Evolutionary conservation across 2,888 invertebrate genomes (phyloP).

Genomic region (Serrognathus titanus): DNA sequence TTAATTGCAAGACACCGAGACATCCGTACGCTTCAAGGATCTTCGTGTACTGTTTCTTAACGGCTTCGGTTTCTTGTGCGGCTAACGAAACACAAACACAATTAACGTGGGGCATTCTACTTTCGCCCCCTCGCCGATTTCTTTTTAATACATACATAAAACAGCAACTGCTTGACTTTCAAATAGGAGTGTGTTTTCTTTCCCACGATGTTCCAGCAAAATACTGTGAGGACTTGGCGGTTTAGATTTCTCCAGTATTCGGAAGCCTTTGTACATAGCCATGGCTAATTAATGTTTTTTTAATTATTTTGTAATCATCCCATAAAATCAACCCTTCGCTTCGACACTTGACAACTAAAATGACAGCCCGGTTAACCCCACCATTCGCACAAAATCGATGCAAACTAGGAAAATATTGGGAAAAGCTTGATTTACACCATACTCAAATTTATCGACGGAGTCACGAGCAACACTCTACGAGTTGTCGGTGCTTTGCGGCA

Average conservation of each 20-base stretch:
- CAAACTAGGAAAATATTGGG: too few species aligned
- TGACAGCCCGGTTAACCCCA: not conserved
- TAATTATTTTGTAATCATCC: constrained; percentile 5
- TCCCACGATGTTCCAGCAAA: constrained; percentile 83
- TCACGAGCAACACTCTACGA: too few species aligned
- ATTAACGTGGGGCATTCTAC: not conserved
- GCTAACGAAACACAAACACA: constrained; percentile 50
- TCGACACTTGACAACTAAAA: constrained; percentile 8
- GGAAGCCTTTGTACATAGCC: constrained; percentile 94
- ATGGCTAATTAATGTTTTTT: constrained; percentile 50
- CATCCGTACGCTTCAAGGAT: constrained; percentile 94
- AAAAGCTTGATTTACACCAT: too few species aligned
- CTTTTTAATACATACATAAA: constrained; percentile 58
- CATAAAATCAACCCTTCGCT: constrained; percentile 2
- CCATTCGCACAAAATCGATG: not conserved
- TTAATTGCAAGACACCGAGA: constrained; percentile 86
- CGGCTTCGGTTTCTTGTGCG: constrained; percentile 81
- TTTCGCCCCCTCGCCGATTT: not conserved
- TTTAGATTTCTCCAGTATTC: constrained; percentile 83
- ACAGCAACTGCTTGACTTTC: constrained; percentile 91
- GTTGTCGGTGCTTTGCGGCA: too few species aligned
- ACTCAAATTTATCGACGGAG: too few species aligned
- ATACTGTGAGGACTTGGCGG: constrained; percentile 87
- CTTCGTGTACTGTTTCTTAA: constrained; percentile 87
- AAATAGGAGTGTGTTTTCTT: constrained; percentile 82